phyloP scores from a whole-genome alignment of 2,113 vertebrate species.

The Cyanistes caeruleus region DNA sequence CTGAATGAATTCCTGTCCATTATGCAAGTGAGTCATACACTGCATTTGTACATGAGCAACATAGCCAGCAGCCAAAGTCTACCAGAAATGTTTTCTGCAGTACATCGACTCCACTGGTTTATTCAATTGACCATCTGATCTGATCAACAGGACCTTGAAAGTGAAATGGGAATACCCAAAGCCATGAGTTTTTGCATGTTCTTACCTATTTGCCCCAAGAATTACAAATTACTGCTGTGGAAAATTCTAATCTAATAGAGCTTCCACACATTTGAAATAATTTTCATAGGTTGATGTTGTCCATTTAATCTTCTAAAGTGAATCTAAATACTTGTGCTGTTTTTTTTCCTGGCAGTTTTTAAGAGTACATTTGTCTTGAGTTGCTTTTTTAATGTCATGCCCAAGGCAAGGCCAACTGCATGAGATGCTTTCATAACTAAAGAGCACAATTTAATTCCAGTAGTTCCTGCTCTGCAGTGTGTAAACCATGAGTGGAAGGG shows the following conservation, averaged over 20 bases:
- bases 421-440: background rate
- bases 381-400: background rate
- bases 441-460: background rate
- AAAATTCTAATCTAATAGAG: background rate
- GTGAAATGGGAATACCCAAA: background rate
- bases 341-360: background rate
- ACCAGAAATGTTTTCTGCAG: background rate
- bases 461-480: background rate
- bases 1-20: background rate
- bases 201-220: background rate
- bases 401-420: background rate
- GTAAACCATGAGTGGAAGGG: background rate
- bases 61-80: background rate
- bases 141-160: background rate
- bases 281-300: background rate
- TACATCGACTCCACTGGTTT: background rate
- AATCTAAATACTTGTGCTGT: background rate
- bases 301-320: background rate
- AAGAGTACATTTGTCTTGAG: background rate
- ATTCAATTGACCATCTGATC: background rate
- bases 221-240: background rate
- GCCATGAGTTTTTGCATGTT: rapidly evolving
- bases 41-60: background rate
- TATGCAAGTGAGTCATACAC: background rate
- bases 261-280: background rate